Base-by-base conservation (phyloP, 2,113 vertebrate species). In the Saguinus imperator region DNA sequence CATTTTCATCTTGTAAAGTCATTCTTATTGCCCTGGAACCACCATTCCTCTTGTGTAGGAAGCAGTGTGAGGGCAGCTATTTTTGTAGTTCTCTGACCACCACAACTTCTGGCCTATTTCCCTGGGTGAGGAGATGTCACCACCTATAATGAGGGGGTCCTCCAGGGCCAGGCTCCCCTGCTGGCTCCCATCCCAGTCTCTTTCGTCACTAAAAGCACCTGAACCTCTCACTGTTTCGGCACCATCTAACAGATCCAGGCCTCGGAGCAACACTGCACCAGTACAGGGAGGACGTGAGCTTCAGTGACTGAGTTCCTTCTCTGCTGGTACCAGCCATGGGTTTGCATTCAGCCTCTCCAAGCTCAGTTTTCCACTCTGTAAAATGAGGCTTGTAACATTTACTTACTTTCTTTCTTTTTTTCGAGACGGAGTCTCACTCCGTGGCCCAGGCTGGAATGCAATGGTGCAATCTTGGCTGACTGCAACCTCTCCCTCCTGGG, bases 1-100 rank as follows among this genome's bases (percentile, higher is more conserved):
- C 82, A 96, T 97, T 97, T 96, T 88, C 68, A 83, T 96, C 91
- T 97, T 93, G 97, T 95, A 96, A 55, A 98, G 97, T 94, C 97
- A 96, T 93, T 45, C 98, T 98, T 93, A 45, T 89, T 91, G 97
- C 97, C 94, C 97, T n/a, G 90, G 48, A 98, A 97, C 94, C 91
- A 89, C 98, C 76, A 90, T 85, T 97, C 57, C 96, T 80, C 93
- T 94, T 86, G 3, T 68, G 76, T 3, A 55, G 76, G 89, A 93
- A 93, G 96, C n/a, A 20, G 43, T 73, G 76, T 87, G 8, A 84
- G 92, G 75, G 92, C 27, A 58, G 93, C 91, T 88, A 88, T 29
- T 20, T 55, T 2, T 92, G 58, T 87, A 66, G 25, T 35, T 82
- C 13, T 11, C 27, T 1, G 8, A 84, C 81, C 32, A 75, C 32